Conservation (phyloP, 2,797 vertebrate genomes). For the Scyliorhinus canicula region DNA sequence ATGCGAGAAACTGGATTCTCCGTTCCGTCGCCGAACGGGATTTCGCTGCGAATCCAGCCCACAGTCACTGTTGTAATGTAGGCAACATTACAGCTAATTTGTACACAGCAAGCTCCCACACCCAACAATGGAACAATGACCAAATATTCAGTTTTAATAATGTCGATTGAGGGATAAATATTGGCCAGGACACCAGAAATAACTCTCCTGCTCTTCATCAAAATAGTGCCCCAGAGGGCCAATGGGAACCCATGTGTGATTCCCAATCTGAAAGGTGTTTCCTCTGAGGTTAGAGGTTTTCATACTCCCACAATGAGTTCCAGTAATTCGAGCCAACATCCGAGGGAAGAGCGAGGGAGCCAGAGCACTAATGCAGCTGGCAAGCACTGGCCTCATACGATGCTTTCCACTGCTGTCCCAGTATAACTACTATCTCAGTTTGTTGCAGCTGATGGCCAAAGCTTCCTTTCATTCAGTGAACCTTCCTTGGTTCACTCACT, state of each 20-base stretch:
- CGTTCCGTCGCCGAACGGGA: too few relatives aligned
- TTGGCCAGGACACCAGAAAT: background rate
- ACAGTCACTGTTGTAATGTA: too few relatives aligned
- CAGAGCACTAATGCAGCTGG: background rate
- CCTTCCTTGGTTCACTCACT: too few relatives aligned
- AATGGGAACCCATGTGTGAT: background rate
- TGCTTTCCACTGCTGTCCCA: background rate
- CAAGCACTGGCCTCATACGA: background rate
- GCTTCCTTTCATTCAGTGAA: background rate
- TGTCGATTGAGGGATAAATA: background rate
- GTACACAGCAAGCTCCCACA: background rate
- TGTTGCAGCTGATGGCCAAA: background rate
- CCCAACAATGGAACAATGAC: background rate
- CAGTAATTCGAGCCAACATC: background rate
- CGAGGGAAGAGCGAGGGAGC: background rate
- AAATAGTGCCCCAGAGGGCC: background rate
- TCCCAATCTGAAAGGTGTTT: background rate
- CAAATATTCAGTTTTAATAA: background rate
- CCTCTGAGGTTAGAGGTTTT: too few relatives aligned
- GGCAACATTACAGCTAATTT: background rate
- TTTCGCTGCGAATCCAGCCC: too few relatives aligned
- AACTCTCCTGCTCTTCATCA: background rate
- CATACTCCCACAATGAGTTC: background rate
- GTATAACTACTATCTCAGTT: background rate
- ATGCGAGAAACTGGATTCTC: too few relatives aligned